These are phyloP conservation scores for Brenthis ino DNA, from an alignment of 2,888 invertebrate genomes.

Conservation along the genomic window DNA sequence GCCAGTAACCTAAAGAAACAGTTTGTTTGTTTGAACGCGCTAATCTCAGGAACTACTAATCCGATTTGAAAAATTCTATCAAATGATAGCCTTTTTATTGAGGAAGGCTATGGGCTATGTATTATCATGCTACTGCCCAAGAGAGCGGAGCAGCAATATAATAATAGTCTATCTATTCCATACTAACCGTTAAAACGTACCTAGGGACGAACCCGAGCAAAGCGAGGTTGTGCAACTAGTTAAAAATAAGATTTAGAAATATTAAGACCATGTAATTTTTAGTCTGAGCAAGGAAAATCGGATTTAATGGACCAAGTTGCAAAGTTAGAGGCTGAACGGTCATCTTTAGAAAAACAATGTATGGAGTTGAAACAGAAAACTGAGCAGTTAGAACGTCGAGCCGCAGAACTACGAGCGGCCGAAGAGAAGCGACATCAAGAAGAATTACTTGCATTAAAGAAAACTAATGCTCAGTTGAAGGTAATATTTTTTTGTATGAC, in stretches of 20 bases:
- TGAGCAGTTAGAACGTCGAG: slow-evolving; percentile 91
- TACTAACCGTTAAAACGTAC: too few species aligned
- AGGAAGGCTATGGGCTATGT: too few species aligned
- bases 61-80: too few species aligned
- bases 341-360: slow-evolving; percentile 84
- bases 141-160: too few species aligned
- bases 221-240: too few species aligned
- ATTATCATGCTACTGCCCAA: too few species aligned
- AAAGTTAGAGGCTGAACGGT: slow-evolving; percentile 85
- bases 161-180: too few species aligned
- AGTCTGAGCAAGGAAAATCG: slow-evolving; percentile 94
- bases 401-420: slow-evolving; percentile 91
- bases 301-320: slow-evolving; percentile 89
- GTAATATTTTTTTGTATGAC: slow-evolving; percentile 59
- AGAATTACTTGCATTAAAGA: slow-evolving; percentile 94
- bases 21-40: too few species aligned
- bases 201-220: too few species aligned
- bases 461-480: slow-evolving; percentile 96
- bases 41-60: too few species aligned
- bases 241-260: background rate
- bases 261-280: background rate
- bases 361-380: slow-evolving; percentile 83
- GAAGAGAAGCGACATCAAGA: slow-evolving; percentile 96
- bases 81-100: too few species aligned
- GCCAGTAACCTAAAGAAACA: too few species aligned